These are phyloP conservation scores for Lasioglossum lativentre DNA, from an alignment of 2,888 invertebrate genomes.

Conservation along the genomic window DNA sequence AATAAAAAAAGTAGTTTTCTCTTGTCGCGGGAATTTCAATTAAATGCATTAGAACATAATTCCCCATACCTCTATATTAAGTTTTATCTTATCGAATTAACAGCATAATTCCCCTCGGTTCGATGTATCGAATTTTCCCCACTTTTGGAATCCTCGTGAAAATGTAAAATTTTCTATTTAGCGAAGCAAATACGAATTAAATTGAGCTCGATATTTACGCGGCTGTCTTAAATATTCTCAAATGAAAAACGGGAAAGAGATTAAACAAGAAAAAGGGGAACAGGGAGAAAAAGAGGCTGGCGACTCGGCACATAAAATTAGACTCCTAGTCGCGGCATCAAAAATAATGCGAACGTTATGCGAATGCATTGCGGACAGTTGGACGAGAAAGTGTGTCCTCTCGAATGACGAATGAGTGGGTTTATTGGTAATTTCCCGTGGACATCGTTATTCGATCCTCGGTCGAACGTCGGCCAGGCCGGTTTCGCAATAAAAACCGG, in stretches of 20 bases:
- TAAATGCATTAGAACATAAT: neutral
- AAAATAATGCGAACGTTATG: constrained; percentile 39
- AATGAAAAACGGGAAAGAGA: neutral
- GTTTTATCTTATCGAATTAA: too few species aligned
- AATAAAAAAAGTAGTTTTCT: too few species aligned
- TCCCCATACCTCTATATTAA: too few species aligned
- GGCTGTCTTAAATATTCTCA: neutral
- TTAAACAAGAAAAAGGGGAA: neutral
- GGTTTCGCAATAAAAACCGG: neutral
- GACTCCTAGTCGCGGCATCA: constrained; percentile 40
- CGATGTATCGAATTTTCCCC: too few species aligned
- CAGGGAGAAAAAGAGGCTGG: neutral
- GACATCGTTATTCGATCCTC: neutral
- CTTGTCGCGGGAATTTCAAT: neutral
- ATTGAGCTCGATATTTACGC: neutral
- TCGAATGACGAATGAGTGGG: constrained; percentile 17
- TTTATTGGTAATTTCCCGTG: constrained; percentile 25
- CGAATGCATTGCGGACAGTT: constrained; percentile 17
- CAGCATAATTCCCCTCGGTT: too few species aligned
- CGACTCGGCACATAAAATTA: constrained; percentile 40
- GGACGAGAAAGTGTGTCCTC: constrained; percentile 4
- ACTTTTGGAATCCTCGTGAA: neutral
- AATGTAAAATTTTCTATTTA: neutral
- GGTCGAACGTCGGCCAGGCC: neutral
- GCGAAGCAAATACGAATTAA: neutral